Conservation (phyloP, 2,888 invertebrate genomes). For the Chrysotoxum bicinctum region DNA sequence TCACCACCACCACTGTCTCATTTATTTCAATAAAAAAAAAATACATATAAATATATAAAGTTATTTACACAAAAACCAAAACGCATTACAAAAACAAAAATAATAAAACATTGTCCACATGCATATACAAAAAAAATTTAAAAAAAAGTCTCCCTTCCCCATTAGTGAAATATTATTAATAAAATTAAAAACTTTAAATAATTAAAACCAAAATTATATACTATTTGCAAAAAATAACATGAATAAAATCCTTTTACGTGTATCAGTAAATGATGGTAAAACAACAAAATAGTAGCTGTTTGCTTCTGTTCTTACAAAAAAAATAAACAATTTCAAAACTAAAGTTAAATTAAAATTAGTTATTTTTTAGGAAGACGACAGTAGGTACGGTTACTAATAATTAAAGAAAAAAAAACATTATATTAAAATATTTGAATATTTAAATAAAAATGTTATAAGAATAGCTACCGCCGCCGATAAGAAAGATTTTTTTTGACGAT, state of each 20-base stretch:
- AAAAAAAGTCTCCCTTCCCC: conserved; percentile 71
- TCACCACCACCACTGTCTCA: conserved; percentile 64
- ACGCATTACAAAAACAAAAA: conserved; percentile 34
- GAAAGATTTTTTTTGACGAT: conserved; percentile 61
- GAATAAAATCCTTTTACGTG: conserved; percentile 43
- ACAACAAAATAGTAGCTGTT: conserved; percentile 59
- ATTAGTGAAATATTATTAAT: conserved; percentile 74
- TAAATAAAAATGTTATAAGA: conserved; percentile 49
- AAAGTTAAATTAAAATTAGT: conserved; percentile 65
- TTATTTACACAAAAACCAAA: conserved; percentile 32
- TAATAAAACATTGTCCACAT: conserved; percentile 60
- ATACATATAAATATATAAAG: conserved; percentile 40
- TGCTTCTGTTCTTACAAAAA: conserved; percentile 56
- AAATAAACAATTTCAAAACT: conserved; percentile 49
- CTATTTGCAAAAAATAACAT: conserved; percentile 41
- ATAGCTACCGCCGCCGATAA: conserved; percentile 71
- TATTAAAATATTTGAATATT: conserved; percentile 48
- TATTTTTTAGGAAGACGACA: conserved; percentile 70
- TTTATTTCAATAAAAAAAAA: conserved; percentile 61
- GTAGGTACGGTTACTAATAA: conserved; percentile 67
- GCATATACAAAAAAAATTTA: conserved; percentile 70
- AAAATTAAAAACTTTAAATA: conserved; percentile 62
- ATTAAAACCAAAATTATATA: conserved; percentile 55
- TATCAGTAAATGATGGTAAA: conserved; percentile 55
- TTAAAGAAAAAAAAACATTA: conserved; percentile 47